A percentile compares a stretch with the other conserved stretches of the same genome.
Conservation (phyloP, 2,113 vertebrate species). For the Choloepus hoffmanni region DNA sequence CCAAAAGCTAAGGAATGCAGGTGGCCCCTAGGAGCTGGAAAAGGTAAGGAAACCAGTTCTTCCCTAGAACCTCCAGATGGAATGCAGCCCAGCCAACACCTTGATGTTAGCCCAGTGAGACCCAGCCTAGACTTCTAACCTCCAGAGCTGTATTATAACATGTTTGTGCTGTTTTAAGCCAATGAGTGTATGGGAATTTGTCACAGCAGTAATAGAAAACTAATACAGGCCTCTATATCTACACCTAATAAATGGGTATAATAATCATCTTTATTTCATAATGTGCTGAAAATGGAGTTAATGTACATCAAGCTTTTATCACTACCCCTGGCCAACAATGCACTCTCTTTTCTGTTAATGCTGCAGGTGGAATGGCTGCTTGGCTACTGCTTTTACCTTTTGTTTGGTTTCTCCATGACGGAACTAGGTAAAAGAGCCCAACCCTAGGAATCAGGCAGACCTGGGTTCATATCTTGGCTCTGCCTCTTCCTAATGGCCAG, state of each 20-base stretch:
- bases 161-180: neutral
- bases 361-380: neutral
- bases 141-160: neutral
- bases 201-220: neutral
- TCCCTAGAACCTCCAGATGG: neutral
- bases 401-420: neutral
- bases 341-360: neutral
- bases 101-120: neutral
- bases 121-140: neutral
- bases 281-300: neutral
- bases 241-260: neutral
- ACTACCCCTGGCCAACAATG: accelerated
- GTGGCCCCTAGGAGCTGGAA: neutral
- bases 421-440: neutral
- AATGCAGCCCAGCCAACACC: neutral
- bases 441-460: neutral
- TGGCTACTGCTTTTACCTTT: accelerated
- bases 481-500: neutral
- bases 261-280: too few relatives aligned
- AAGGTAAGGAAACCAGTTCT: neutral
- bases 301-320: too few relatives aligned
- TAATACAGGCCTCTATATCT: neutral
- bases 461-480: neutral
- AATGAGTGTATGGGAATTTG: neutral
- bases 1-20: accelerated